Base-by-base conservation (phyloP, 2,888 invertebrate genomes). In the Stomorhina lunata region DNA sequence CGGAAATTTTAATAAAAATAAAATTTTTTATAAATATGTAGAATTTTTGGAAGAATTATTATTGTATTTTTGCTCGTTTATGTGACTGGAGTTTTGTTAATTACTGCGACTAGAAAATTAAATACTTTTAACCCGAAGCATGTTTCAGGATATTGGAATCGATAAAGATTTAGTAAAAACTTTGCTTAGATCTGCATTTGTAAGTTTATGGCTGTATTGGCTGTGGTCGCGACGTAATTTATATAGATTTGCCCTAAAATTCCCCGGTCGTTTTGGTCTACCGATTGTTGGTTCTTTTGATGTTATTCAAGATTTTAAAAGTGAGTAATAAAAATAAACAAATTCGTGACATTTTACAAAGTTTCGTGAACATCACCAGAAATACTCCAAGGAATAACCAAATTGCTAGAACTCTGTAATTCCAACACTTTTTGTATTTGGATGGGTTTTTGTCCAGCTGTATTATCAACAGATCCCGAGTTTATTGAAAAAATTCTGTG, bases 401-500 rank as follows among this genome's bases (percentile, higher is more conserved):
- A 4, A 2, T 75, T 84, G 25, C 76, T 84, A 7, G 32, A 43
- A 50, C 72, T 78, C 10, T 76, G 48, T 43, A 78, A 80, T 29
- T 15, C 48, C 5, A 22, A 71, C n/a, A 84, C 79, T 0, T 53
- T 84, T n/a, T 78, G 77, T 63, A 25, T 84, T 20, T 85, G 85
- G 85, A 10, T 84, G 6, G 86, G 86, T 6, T 40, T 77, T 5
- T 48, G 81, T 17, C 85, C 86, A 0, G 55, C 71, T 7, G 6
- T 86, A 6, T 15, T 85, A 6, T 84, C 85, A 3, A 65, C 72
- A 0, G 86, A 86, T 27, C 85, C 85, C 2, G 77, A 55, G 4
- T 40, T 84, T 2, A 76, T 82, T 25, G 84, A 85, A 50, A 76
- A 83, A 48, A 66, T 86, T 29, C 66, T 86, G 0, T 81, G 85